phyloP scores from a whole-genome alignment of 2,113 vertebrate species.

The Corythoichthys haematopterus region DNA sequence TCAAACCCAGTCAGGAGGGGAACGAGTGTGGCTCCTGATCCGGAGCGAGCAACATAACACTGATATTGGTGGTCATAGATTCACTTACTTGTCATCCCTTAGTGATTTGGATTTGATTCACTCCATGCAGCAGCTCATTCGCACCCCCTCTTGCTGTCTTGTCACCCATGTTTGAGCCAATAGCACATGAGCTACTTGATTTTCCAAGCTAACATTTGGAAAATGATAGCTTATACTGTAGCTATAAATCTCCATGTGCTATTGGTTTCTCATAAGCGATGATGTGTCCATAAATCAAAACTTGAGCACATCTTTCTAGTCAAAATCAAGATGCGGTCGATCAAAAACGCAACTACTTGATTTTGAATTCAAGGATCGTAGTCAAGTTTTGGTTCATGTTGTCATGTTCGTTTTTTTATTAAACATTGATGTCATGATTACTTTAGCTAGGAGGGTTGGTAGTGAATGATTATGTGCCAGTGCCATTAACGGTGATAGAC shows the following conservation, averaged over 20 bases:
- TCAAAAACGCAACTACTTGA: not conserved
- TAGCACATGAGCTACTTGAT: constrained; percentile 44
- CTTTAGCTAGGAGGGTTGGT: no score
- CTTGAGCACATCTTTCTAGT: constrained; percentile 27
- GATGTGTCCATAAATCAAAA: constrained; percentile 47
- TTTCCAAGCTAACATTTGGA: no score
- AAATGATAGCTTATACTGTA: no score
- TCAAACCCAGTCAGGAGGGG: constrained; percentile 48
- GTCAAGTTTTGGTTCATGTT: constrained; percentile 46
- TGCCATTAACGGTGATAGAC: no score
- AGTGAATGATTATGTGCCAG: no score
- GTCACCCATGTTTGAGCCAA: constrained; percentile 47
- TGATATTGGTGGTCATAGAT: constrained; percentile 41
- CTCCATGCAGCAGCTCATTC: constrained; percentile 47
- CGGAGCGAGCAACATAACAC: constrained; percentile 37
- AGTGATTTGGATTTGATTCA: not conserved
- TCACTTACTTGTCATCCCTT: constrained; percentile 28
- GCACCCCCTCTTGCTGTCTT: constrained; percentile 29
- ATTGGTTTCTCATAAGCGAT: constrained; percentile 42
- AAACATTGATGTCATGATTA: not conserved
- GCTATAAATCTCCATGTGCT: constrained; percentile 48
- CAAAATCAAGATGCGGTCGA: constrained; percentile 8
- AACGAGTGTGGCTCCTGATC: constrained; percentile 49
- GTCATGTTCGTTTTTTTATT: constrained; percentile 22
- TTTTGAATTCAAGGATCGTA: constrained; percentile 16